Percentiles rank a stretch among this genome's conserved stretches.
phyloP scores from a whole-genome alignment of 1,140 invertebrate genomes.

The Trypoxylus dichotomus region DNA sequence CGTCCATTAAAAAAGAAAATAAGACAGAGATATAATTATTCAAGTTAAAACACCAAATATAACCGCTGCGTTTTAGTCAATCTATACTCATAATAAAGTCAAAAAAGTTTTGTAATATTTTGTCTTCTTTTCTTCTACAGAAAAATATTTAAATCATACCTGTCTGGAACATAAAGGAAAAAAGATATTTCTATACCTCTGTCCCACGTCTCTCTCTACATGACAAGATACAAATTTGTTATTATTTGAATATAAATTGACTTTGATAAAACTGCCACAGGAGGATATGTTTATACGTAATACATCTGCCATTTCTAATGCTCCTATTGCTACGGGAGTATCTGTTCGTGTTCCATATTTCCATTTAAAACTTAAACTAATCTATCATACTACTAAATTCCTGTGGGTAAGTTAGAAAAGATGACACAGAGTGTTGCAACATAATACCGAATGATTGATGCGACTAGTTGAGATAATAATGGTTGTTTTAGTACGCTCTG shows the following conservation, averaged over 20 bases:
- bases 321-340: background rate
- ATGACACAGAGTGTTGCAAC: slow-evolving; percentile 8
- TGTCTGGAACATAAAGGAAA: too few species aligned
- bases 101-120: too few species aligned
- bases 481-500: background rate
- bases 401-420: slow-evolving; percentile 10
- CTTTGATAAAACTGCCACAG: background rate
- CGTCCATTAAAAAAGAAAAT: too few species aligned
- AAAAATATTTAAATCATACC: too few species aligned
- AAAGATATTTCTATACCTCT: too few species aligned
- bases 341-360: background rate
- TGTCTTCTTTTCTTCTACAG: too few species aligned
- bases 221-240: too few species aligned
- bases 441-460: slow-evolving; percentile 22
- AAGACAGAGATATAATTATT: too few species aligned
- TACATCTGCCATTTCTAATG: background rate
- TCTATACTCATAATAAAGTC: too few species aligned
- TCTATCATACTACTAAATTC: slow-evolving; percentile 7
- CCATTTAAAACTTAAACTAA: slow-evolving; percentile 4
- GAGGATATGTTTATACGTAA: background rate
- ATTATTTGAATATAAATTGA: slow-evolving; percentile 2
- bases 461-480: background rate
- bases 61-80: too few species aligned
- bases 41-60: too few species aligned
- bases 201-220: too few species aligned